phyloP scores from a whole-genome alignment of 2,113 vertebrate species.

The Onychostruthus taczanowskii region DNA sequence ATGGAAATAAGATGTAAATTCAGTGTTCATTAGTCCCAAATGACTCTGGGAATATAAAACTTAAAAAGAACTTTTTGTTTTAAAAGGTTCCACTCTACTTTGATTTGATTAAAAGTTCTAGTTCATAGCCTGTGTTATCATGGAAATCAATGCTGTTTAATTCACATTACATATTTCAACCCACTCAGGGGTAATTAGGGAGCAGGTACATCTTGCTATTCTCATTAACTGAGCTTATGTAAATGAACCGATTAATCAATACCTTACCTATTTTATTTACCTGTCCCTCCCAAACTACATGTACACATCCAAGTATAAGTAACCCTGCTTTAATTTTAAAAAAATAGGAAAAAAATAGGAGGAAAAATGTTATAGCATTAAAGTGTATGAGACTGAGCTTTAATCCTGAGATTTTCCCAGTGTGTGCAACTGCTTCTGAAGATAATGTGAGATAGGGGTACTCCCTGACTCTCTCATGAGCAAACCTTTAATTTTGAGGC shows the following conservation, averaged over 20 bases:
- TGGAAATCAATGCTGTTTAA: background rate
- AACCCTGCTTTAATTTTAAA: background rate
- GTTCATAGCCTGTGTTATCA: background rate
- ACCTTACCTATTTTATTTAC: background rate
- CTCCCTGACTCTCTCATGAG: background rate
- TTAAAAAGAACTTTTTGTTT: background rate
- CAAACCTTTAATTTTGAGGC: slow-evolving; percentile 31
- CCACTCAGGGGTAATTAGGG: background rate
- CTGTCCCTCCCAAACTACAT: background rate
- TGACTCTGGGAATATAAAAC: background rate
- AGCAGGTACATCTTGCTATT: background rate
- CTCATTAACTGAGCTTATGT: background rate
- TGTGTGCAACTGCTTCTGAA: background rate
- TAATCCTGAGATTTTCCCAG: background rate
- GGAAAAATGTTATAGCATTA: background rate
- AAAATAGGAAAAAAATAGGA: background rate
- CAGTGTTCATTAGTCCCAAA: background rate
- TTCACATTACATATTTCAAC: background rate
- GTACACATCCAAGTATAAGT: background rate
- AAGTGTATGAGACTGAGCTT: background rate
- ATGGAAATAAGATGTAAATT: slow-evolving; percentile 20
- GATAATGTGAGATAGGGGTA: background rate
- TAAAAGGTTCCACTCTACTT: background rate
- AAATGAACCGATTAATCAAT: background rate
- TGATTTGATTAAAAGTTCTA: background rate